A percentile compares a stretch with the other conserved stretches of the same genome.
Conservation (phyloP, 1,140 invertebrate species). For the Pogonomyrmex barbatus region DNA sequence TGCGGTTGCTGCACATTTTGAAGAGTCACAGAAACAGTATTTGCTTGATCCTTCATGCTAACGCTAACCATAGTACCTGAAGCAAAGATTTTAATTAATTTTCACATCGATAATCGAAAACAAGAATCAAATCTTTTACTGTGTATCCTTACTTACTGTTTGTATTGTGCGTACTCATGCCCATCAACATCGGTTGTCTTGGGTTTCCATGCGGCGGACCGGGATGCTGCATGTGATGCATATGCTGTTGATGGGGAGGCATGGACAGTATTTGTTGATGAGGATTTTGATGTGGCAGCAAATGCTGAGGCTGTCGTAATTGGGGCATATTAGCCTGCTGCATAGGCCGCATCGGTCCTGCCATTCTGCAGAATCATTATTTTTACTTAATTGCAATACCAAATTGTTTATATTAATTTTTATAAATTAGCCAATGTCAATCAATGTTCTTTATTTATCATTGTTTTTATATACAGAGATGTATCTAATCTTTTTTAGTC, state of each 20-base stretch:
- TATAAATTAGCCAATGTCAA: background rate
- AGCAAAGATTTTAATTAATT: slow-evolving; percentile 27
- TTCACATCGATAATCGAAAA: background rate
- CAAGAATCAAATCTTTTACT: background rate
- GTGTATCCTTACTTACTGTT: slow-evolving; percentile 75
- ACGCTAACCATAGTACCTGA: slow-evolving; percentile 82
- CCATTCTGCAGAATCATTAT: slow-evolving; percentile 77
- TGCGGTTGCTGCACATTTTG: slow-evolving; percentile 78
- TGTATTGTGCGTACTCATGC: slow-evolving; percentile 81
- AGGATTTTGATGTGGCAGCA: slow-evolving; percentile 81
- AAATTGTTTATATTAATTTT: slow-evolving; percentile 2
- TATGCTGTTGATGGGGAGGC: slow-evolving; percentile 81
- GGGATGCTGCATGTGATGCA: slow-evolving; percentile 85
- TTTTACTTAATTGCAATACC: background rate
- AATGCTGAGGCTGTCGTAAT: slow-evolving; percentile 83
- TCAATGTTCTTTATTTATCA: background rate
- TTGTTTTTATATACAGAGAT: background rate
- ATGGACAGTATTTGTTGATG: slow-evolving; percentile 85
- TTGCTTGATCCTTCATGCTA: slow-evolving; percentile 82
- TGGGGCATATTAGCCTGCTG: slow-evolving; percentile 84
- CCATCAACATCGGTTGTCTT: slow-evolving; percentile 83
- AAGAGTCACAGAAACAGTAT: slow-evolving; percentile 78
- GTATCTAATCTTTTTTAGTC: background rate
- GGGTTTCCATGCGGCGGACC: slow-evolving; percentile 81
- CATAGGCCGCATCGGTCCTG: slow-evolving; percentile 85